Evolutionary conservation across 2,797 vertebrate species (phyloP).

Genomic region (Prunella strophiata): DNA sequence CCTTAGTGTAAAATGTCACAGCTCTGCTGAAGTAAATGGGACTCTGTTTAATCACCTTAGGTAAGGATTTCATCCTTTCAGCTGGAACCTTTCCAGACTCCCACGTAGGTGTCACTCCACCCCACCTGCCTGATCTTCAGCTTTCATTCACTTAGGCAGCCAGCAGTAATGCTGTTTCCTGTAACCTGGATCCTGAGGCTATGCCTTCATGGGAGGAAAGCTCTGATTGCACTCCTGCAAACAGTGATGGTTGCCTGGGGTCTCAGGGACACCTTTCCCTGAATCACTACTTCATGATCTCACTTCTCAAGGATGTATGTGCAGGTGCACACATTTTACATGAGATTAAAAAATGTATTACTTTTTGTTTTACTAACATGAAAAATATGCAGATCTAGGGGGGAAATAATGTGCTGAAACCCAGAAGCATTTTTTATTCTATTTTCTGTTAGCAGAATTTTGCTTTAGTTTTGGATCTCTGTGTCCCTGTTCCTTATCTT

Average conservation of each 20-base stretch:
- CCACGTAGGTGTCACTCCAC: background rate
- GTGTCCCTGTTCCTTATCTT: background rate
- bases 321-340: background rate
- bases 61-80: background rate
- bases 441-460: background rate
- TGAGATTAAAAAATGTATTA: background rate
- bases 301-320: background rate
- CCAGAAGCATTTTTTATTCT: background rate
- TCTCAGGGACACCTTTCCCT: background rate
- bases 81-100: background rate
- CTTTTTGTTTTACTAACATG: background rate
- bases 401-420: background rate
- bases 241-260: background rate
- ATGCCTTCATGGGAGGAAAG: background rate
- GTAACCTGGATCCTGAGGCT: background rate
- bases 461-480: background rate
- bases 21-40: background rate
- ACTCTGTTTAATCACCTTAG: constrained; percentile 23
- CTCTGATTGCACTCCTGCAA: background rate
- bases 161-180: background rate
- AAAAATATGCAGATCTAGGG: background rate
- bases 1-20: background rate
- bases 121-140: background rate
- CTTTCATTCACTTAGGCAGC: background rate
- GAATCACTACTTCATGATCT: background rate